Evolutionary conservation across 2,888 invertebrate species (phyloP), one percentile per base, ranked within the genome.

Genomic region (Perizoma flavofasciatum): DNA sequence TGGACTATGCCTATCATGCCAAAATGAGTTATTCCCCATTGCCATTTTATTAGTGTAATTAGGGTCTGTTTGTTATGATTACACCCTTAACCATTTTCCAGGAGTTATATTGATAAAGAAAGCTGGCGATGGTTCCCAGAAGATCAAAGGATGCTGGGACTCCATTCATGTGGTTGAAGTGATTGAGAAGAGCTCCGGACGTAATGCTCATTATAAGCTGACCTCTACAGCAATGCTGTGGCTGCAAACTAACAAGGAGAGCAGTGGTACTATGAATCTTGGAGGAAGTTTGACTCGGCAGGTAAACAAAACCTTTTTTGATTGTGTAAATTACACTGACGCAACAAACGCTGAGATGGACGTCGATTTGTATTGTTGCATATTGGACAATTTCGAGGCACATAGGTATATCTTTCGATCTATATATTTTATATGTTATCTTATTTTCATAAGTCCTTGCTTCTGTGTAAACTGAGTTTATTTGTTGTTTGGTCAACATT

Each of bases 121-220:
- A 90, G 98, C 98, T 0, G 99, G 99, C 0, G 99, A 99, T 87
- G 99, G 99, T 10, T 98, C 98, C 43, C 98, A 98, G 90, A 98
- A 98, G 91, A 99, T 99, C 75, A 98, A 98, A 86, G 99, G 99
- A 0, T 99, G 99, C 88, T 99, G 99, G 99, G 99, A 99, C 85
- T 99, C 99, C 2, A 98, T 99, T 79, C 99, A 99, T 82, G 99
- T 99, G 0, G 98, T 99, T 10, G 99, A 99, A 91, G 99, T 99
- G 0, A 97, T 98, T 82, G 98, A 99, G 85, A 99, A 99, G 88
- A 96, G 97, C 49, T 96, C 96, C 33, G 98, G 98, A 0, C 94
- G 98, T 55, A 97, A 95, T 73, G 99, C 99, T 33, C 98, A 99
- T 86, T 99, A 99, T 86, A 99, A 99, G 93, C 94, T 99, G 78